Evolutionary conservation across 2,888 invertebrate species (phyloP), one percentile per base, ranked within the genome.

Genomic region (Thecocarcelia acutangulata): DNA sequence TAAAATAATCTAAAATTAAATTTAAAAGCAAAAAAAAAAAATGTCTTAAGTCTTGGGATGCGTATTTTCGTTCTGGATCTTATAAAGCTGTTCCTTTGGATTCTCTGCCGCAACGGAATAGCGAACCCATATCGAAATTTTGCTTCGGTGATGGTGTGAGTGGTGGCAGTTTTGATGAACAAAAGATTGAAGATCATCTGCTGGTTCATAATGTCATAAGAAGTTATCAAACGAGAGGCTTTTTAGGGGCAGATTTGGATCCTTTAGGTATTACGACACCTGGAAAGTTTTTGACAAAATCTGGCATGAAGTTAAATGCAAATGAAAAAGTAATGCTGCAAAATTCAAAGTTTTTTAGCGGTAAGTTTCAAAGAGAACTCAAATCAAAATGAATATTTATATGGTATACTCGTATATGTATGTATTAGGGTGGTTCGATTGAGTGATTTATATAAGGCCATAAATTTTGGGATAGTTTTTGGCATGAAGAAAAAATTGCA

Each of bases 141-240:
- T 89, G 92, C 15, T 89, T 90, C 1, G 54, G 42, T 2, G 44
- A 69, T 12, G 88, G 15, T 13, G 11, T 89, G 17, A 56, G 79
- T 40, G 86, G 24, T 69, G 87, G 89, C 28, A 92, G 90, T 50
- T 93, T 94, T 33, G 95, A 94, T 90, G 96, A 97, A 87, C 97
- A 97, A 92, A 93, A 96, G 85, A 98, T 99, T 87, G 97, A 98
- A 87, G 99, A 99, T 91, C 98, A 99, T 92, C 93, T 99, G 84
- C 97, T 98, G 58, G 98, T 99, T 12, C 98, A 99, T 91, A 97
- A 98, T 76, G 97, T 99, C 91, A 99, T 99, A 90, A 93, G 99
- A 89, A 98, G 98, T 89, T 99, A 99, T 91, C 99, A 99, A 96
- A 92, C 94, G 83, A 94, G 96, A 84, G 97, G 96, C 61, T 97